phyloP scores from a whole-genome alignment of 2,797 vertebrate genomes.

The Bucorvus abyssinicus region DNA sequence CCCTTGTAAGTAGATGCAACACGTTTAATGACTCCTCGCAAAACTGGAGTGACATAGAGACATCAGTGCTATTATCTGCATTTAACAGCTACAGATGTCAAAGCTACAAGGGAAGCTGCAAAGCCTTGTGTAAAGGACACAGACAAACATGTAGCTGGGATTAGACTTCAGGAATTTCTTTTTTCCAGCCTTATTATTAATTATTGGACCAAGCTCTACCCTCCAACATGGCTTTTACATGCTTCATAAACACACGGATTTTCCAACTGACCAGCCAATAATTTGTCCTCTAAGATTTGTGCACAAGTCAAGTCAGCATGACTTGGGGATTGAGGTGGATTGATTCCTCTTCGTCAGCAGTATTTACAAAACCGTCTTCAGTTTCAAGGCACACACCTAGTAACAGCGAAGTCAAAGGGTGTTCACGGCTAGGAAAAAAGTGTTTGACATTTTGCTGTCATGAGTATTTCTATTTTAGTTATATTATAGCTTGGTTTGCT shows the following conservation, averaged over 20 bases:
- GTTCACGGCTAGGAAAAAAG: background rate
- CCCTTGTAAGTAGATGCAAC: background rate
- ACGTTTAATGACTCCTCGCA: background rate
- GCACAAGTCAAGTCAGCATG: background rate
- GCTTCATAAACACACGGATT: background rate
- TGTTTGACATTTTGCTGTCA: background rate
- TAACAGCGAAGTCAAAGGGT: constrained; percentile 6
- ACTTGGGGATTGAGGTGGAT: background rate
- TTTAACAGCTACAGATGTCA: background rate
- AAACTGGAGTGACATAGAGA: background rate
- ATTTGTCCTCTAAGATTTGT: background rate
- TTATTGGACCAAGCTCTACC: background rate
- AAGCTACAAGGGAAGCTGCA: background rate
- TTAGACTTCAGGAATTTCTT: background rate
- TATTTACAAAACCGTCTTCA: constrained; percentile 52
- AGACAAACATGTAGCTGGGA: background rate
- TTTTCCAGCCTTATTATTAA: background rate
- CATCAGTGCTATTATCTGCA: background rate
- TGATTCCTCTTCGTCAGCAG: constrained; percentile 24
- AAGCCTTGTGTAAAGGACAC: background rate
- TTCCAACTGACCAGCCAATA: constrained; percentile 36
- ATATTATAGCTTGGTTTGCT: constrained; percentile 30
- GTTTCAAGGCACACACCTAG: constrained; percentile 48
- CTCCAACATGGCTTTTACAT: background rate
- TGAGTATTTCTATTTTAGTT: constrained; percentile 51